These are phyloP conservation scores for Pristionchus pacificus DNA, from an alignment of 1,140 invertebrate genomes.

Conservation along the genomic window DNA sequence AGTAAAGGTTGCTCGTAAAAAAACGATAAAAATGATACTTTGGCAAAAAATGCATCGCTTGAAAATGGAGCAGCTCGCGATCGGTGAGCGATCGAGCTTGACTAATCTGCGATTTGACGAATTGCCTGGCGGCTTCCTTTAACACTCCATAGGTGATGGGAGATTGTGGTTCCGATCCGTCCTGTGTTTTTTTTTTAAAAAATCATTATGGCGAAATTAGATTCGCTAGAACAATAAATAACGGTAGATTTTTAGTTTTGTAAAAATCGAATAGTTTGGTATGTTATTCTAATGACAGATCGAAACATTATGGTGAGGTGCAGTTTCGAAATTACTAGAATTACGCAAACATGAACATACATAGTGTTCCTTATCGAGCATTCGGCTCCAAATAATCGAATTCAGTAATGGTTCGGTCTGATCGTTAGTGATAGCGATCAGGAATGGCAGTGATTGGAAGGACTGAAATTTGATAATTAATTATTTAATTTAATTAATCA, in stretches of 20 bases:
- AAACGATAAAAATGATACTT: too few relatives aligned
- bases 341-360: too few relatives aligned
- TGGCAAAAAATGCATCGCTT: slow-evolving; percentile 34
- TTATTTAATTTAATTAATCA: too few relatives aligned
- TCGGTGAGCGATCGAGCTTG: slow-evolving; percentile 27
- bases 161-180: background rate
- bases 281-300: too few relatives aligned
- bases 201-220: background rate
- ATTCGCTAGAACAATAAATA: too few relatives aligned
- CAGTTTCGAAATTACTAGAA: too few relatives aligned
- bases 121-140: slow-evolving; percentile 25
- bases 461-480: slow-evolving; percentile 37
- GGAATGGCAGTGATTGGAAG: slow-evolving; percentile 34
- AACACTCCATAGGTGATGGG: slow-evolving; percentile 18
- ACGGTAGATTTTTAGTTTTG: too few relatives aligned
- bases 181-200: slow-evolving; percentile 1
- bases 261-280: too few relatives aligned
- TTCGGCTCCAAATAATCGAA: slow-evolving; percentile 35
- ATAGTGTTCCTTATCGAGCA: slow-evolving; percentile 27
- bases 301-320: too few relatives aligned
- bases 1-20: too few relatives aligned
- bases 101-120: slow-evolving; percentile 31
- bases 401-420: slow-evolving; percentile 34
- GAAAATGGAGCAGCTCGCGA: slow-evolving; percentile 33
- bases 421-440: slow-evolving; percentile 40